phyloP scores from a whole-genome alignment of 2,113 vertebrate species.

The Nothobranchius furzeri region DNA sequence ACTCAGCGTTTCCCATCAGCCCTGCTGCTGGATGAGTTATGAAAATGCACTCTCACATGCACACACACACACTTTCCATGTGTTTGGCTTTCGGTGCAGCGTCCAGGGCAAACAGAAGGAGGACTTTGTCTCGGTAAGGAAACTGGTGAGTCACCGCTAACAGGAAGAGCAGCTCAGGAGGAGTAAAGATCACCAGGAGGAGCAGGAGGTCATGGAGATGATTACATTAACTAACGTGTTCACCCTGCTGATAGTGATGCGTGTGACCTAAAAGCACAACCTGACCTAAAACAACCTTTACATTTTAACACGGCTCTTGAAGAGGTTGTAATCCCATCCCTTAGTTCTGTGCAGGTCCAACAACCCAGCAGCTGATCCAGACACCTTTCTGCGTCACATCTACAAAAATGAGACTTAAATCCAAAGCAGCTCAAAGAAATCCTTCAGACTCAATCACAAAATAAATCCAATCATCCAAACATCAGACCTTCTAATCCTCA shows the following conservation, averaged over 20 bases:
- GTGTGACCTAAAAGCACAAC: not conserved
- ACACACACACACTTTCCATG: not conserved
- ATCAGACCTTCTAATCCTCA: not conserved
- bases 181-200: slow-evolving; percentile 14
- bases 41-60: slow-evolving; percentile 9
- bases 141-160: slow-evolving; percentile 65
- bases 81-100: slow-evolving; percentile 19
- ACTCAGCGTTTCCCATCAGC: slow-evolving; percentile 48
- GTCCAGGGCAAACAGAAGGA: slow-evolving; percentile 38
- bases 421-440: not conserved
- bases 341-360: slow-evolving; percentile 3
- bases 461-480: not conserved
- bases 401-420: not conserved
- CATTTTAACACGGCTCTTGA: not conserved
- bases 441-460: not conserved
- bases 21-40: slow-evolving; percentile 14
- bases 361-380: not conserved
- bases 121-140: slow-evolving; percentile 35
- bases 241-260: not conserved
- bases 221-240: not conserved
- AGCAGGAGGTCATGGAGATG: slow-evolving; percentile 1
- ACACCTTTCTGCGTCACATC: too few species aligned
- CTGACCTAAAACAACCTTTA: slow-evolving; percentile 24
- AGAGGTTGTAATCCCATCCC: slow-evolving; percentile 10
- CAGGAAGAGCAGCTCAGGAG: slow-evolving; percentile 5